Percentiles rank a stretch among this genome's conserved stretches.
These are phyloP conservation scores for Taphrorychus bicolor DNA, from an alignment of 2,888 invertebrate species.

Conservation along the genomic window DNA sequence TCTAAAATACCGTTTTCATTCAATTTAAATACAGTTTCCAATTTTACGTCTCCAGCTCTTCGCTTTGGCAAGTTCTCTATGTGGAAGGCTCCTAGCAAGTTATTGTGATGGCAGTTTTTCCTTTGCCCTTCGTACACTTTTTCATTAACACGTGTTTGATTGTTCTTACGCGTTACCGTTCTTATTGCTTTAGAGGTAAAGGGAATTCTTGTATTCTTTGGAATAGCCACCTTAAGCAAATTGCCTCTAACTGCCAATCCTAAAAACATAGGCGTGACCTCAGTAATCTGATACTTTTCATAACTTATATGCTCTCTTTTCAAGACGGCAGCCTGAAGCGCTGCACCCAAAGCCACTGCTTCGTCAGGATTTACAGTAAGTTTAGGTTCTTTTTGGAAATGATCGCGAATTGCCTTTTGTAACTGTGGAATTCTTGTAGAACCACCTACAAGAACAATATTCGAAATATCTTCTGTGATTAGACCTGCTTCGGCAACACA, in stretches of 20 bases:
- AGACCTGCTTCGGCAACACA: conserved; percentile 42
- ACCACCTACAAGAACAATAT: conserved; percentile 49
- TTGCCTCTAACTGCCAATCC: conserved; percentile 36
- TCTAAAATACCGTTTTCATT: conserved; percentile 43
- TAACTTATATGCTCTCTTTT: conserved; percentile 19
- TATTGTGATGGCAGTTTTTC: conserved; percentile 40
- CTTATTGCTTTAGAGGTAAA: conserved; percentile 3
- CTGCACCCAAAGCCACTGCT: conserved; percentile 47
- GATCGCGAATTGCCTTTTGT: conserved; percentile 34
- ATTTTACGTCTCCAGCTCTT: conserved; percentile 36
- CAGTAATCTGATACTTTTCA: conserved; percentile 38
- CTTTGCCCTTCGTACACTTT: conserved; percentile 44
- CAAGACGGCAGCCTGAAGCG: conserved; percentile 43
- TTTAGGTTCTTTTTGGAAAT: conserved; percentile 39
- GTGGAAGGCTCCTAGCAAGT: conserved; percentile 32
- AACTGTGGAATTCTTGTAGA: conserved; percentile 49
- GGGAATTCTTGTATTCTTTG: conserved; percentile 41
- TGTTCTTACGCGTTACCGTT: conserved; percentile 3
- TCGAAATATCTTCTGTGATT: conserved; percentile 41
- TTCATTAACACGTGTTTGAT: conserved; percentile 23
- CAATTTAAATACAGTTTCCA: conserved; percentile 34
- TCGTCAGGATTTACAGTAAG: conserved; percentile 45
- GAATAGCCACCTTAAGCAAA: conserved; percentile 40
- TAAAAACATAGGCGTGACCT: conserved; percentile 45
- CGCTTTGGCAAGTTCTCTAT: conserved; percentile 35